phyloP scores from a whole-genome alignment of 2,113 vertebrate species.

The Paramisgurnus dabryanus region DNA sequence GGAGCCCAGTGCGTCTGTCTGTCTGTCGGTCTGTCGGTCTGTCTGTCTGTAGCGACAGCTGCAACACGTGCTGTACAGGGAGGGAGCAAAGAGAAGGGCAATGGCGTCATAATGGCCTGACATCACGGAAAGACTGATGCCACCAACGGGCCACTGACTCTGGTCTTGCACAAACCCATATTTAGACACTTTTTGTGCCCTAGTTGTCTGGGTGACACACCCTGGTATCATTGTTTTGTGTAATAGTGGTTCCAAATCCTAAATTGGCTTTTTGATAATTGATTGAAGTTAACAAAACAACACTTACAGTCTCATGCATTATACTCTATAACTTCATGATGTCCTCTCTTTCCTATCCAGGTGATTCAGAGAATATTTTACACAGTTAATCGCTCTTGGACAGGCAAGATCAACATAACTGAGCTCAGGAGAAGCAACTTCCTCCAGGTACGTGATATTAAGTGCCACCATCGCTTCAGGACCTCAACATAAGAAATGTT shows the following conservation, averaged over 20 bases:
- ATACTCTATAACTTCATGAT: neutral
- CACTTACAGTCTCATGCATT: neutral
- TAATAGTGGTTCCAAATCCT: neutral
- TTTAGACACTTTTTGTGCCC: slow-evolving; percentile 69
- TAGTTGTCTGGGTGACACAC: slow-evolving; percentile 48
- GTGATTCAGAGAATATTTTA: slow-evolving; percentile 99
- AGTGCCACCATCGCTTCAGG: neutral
- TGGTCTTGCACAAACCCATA: slow-evolving; percentile 61
- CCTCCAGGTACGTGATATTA: slow-evolving; percentile 79
- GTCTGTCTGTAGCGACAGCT: slow-evolving; percentile 50
- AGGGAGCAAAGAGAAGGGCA: slow-evolving; percentile 26
- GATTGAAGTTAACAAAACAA: neutral
- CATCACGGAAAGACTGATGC: slow-evolving; percentile 69
- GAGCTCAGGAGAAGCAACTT: slow-evolving; percentile 98
- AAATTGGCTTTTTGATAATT: neutral
- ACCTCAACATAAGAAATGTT: neutral
- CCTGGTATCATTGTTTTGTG: neutral
- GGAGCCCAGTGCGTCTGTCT: slow-evolving; percentile 8
- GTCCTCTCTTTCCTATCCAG: slow-evolving; percentile 63
- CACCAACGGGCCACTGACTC: slow-evolving; percentile 46
- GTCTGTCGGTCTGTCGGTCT: slow-evolving; percentile 36
- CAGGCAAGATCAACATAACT: slow-evolving; percentile 89
- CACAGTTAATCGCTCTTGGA: slow-evolving; percentile 97
- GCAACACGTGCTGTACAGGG: slow-evolving; percentile 43
- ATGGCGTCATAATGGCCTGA: slow-evolving; percentile 57